Evolutionary conservation across 2,113 vertebrate genomes (phyloP).

Genomic region (Hippocampus zosterae): DNA sequence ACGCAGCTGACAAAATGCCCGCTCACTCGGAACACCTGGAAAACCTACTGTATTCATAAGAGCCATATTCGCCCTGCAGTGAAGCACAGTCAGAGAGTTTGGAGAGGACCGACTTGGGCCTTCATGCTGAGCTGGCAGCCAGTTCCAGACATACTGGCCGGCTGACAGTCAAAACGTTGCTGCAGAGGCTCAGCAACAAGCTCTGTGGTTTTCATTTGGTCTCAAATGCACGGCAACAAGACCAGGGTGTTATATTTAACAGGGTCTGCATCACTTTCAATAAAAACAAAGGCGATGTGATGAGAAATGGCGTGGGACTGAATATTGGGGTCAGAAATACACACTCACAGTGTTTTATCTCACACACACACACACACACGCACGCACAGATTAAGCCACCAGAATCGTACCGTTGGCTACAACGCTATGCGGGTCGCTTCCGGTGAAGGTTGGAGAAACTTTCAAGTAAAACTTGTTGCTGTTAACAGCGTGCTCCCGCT

Average conservation of each 20-base stretch:
- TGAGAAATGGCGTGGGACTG: not conserved
- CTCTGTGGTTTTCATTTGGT: constrained; percentile 30
- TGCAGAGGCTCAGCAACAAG: constrained; percentile 57
- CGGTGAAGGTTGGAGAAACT: no score
- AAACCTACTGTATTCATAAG: constrained; percentile 11
- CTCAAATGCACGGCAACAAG: constrained; percentile 48
- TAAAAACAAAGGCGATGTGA: constrained; percentile 14
- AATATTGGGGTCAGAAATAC: no score
- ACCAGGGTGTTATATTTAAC: constrained; percentile 32
- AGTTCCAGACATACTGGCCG: constrained; percentile 32
- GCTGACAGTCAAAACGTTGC: constrained; percentile 43
- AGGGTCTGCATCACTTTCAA: constrained; percentile 22
- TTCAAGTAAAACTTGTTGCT: no score
- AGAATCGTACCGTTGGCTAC: no score
- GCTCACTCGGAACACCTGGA: constrained; percentile 1
- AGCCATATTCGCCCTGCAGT: constrained; percentile 5
- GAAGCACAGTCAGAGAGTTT: constrained; percentile 24
- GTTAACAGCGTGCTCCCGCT: no score
- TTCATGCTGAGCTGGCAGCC: constrained; percentile 23
- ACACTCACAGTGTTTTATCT: no score
- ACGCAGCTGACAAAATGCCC: constrained; percentile 5
- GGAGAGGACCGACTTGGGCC: constrained; percentile 23
- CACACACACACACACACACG: no score
- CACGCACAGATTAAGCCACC: no score
- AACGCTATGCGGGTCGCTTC: no score